phyloP scores from a whole-genome alignment of 1,140 invertebrate species.

The Chlorops oryzae region DNA sequence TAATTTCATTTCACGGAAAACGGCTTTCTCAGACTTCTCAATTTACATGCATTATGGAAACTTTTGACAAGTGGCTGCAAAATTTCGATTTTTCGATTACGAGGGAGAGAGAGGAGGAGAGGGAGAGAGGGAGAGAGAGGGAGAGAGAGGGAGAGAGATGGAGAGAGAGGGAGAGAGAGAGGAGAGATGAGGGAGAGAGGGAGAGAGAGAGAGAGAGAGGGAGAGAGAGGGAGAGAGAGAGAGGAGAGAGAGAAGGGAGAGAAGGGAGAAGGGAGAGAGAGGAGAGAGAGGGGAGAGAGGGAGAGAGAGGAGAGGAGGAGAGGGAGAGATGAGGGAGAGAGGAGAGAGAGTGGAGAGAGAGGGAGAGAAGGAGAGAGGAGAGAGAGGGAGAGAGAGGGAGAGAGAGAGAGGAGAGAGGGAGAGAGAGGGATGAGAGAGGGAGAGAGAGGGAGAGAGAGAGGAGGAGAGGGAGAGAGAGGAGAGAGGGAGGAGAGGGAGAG shows the following conservation, averaged over 20 bases:
- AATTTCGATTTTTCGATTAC: no score
- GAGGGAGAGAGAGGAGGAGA: constrained; percentile 1
- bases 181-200: not conserved
- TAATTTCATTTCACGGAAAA: no score
- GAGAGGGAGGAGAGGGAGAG: not conserved
- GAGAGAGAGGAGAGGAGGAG: not conserved
- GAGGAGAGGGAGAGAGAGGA: not conserved
- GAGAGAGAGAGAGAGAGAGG: not conserved
- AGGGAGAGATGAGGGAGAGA: not conserved
- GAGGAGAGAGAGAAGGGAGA: not conserved
- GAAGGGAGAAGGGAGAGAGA: not conserved
- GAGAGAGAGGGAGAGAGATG: not conserved
- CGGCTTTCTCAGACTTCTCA: no score
- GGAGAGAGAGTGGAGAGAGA: not conserved
- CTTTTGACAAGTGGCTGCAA: no score
- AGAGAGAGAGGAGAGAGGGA: not conserved
- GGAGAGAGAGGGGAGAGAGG: not conserved
- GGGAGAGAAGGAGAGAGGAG: not conserved
- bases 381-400: not conserved
- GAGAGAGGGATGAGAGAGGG: not conserved
- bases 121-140: not conserved
- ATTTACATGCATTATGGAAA: no score
- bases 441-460: not conserved
- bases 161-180: not conserved
- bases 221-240: not conserved